Base-by-base conservation (phyloP, 35 echinoderm and acorn worm genomes). In the Holothuria glaberrima region DNA sequence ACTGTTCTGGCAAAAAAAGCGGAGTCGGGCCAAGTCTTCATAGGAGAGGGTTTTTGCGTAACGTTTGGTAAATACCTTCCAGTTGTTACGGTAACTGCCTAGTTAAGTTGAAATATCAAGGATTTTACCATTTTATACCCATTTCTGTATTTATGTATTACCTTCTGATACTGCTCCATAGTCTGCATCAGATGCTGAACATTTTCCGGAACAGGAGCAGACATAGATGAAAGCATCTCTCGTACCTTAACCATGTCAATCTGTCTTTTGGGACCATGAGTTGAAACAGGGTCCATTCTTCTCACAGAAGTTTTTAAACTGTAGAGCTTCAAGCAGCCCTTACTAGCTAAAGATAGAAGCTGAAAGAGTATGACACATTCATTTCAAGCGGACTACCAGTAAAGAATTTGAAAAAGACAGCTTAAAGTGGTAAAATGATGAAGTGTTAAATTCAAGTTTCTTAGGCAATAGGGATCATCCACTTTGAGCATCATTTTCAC, bases 101-200 rank as follows among this genome's bases (percentile, higher is more conserved):
- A 41, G 36, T 41, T 41, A 7, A 7, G 36, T 41, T 41, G 36
- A 41, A 41, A 41, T 41, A 4, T 7, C 36, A 41, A 4, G 7
- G 7, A 41, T 7, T 41, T 41, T 4, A 7, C 7, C 36, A 41
- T 41, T 41, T 41, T 41, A 41, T 41, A 41, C 7, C 7, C 36
- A 41, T 41, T 41, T 41, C 36, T 4, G 36, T 41, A 41, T 41
- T 41, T 41, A 41, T 41, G 36, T 41, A 7, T 71, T 30, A 93
- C 92, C 66, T 93, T 64, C 25, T 93, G 92, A 84, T 93, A 93
- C 78, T 89, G 86, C 16, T 93, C 92, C 0, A 93, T 65, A 61
- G 86, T 93, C 77, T 82, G 75, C 86, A 93, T 93, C 6, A 93
- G 92, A 38, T 89, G 74, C 86, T 93, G 72, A 9, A 93, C 92